These are phyloP conservation scores for Cantharis nigra DNA, from an alignment of 2,888 invertebrate species.

Conservation along the genomic window DNA sequence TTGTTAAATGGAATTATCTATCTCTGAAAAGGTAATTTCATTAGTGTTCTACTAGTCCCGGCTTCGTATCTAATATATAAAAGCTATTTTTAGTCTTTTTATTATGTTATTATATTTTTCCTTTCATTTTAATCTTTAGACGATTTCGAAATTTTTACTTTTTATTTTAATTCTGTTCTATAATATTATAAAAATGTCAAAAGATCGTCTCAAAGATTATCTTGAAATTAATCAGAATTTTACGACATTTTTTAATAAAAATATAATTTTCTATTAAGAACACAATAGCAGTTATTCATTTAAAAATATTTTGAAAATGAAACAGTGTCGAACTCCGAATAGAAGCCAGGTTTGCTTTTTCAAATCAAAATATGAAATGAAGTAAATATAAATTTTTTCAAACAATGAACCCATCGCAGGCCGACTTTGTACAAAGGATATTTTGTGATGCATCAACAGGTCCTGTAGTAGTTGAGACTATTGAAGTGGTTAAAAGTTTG, in stretches of 20 bases:
- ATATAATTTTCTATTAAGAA: too few species aligned
- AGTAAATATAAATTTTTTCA: background rate
- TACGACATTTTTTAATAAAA: too few species aligned
- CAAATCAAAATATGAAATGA: too few species aligned
- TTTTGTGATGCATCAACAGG: background rate
- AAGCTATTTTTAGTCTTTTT: background rate
- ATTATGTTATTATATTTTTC: slow-evolving; percentile 40
- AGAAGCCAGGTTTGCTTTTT: background rate
- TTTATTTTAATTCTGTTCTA: background rate
- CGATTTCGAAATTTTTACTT: background rate
- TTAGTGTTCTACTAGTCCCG: slow-evolving; percentile 26
- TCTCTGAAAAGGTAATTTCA: slow-evolving; percentile 22
- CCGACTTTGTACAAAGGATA: background rate
- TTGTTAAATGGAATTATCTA: slow-evolving; percentile 22
- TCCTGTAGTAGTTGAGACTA: background rate
- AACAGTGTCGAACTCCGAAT: background rate
- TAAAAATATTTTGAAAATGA: too few species aligned
- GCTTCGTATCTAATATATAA: slow-evolving; percentile 18
- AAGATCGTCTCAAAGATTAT: background rate
- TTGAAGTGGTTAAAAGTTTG: background rate
- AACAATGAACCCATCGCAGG: background rate
- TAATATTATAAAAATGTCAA: background rate
- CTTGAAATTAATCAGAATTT: too few species aligned
- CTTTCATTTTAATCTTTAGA: background rate
- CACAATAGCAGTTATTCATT: too few species aligned